Percentiles rank a stretch among this genome's conserved stretches.
phyloP scores from a whole-genome alignment of 2,113 vertebrate species.

The Astatotilapia flaviijosephi region DNA sequence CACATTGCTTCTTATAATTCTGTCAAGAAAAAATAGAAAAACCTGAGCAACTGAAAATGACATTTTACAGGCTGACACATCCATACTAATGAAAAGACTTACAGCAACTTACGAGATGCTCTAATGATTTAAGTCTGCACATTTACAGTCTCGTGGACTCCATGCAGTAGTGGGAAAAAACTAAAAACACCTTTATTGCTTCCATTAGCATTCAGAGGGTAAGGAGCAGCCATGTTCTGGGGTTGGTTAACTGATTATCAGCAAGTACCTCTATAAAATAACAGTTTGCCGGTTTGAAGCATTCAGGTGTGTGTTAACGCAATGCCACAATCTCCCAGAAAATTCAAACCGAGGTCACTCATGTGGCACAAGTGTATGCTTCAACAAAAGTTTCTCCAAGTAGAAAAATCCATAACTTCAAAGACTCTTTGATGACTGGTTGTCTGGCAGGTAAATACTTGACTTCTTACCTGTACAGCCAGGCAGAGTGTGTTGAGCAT shows the following conservation, averaged over 20 bases:
- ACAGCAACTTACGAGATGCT: background rate
- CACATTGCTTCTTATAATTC: background rate
- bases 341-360: background rate
- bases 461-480: conserved; percentile 89
- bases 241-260: background rate
- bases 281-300: background rate
- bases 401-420: background rate
- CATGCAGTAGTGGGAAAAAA: background rate
- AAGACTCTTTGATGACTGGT: background rate
- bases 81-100: background rate
- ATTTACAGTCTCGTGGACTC: background rate
- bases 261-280: background rate
- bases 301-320: background rate
- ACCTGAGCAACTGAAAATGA: background rate
- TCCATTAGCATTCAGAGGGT: background rate
- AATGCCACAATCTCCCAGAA: background rate
- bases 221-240: background rate
- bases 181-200: background rate
- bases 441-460: background rate
- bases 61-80: background rate
- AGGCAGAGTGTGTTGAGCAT: conserved; percentile 99
- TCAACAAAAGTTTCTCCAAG: background rate
- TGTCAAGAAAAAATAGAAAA: background rate
- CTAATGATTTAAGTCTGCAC: background rate
- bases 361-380: background rate